Base-by-base conservation (phyloP, 2,797 vertebrate genomes). In the Remorina albescens region DNA sequence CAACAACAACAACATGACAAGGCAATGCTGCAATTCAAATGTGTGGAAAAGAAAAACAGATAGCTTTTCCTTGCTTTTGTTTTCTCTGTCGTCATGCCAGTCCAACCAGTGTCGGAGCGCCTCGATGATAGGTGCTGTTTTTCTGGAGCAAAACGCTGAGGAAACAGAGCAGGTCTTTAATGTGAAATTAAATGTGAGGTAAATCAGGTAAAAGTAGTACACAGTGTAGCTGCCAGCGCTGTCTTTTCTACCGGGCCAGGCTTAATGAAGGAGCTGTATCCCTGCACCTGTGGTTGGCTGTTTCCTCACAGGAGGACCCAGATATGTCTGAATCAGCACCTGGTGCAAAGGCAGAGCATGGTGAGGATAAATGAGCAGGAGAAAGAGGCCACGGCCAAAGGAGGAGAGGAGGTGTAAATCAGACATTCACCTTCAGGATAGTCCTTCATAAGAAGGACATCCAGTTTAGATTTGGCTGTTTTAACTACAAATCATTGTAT, bases 361-460 rank as follows among this genome's bases (percentile, higher is more conserved):
- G 28, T 13, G 41, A 71, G 71, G 55, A 84, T 69, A 64, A 81
- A 84, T 59, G 81, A 86, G 62, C 36, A 9, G 64, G 13, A 62
- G 67, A 65, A 64, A 26, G 64, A 36, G 67, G 61, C 30, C 50
- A 30, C 30, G 6, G 30, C 6, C 8, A 25, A 15, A 41, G 57
- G 18, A 68, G 1, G 6, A 36, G 53, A 12, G 39, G 42, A 56
- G 2, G 30, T 37, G 66, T 42, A 9, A 23, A 28, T 37, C 11
- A 21, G 12, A 23, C 26, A 34, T 46, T 53, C 67, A 64, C 44
- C 61, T 42, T 30, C 23, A 57, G 47, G 53, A 42, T 7, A 1
- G 55, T 50, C 25, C 41, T 50, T 23, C n/a, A n/a, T 16, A 65
- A 51, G 12, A 56, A 63, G 30, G 25, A 11, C 18, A 2, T 23